Evolutionary conservation across 2,797 vertebrate genomes (phyloP).

Genomic region (Sternarchorhynchus goeldii): DNA sequence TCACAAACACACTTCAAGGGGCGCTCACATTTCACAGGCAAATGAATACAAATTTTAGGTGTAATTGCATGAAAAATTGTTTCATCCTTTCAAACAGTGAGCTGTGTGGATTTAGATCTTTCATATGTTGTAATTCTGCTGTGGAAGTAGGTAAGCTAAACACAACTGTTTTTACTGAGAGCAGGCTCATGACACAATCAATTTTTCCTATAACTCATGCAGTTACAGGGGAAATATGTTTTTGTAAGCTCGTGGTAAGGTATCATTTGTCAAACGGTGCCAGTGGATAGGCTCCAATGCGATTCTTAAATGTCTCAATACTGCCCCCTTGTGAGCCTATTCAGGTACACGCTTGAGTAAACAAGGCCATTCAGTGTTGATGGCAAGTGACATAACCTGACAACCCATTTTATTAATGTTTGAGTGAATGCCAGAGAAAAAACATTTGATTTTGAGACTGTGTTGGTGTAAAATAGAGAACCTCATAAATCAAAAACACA

Average conservation of each 20-base stretch:
- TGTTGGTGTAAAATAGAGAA: background rate
- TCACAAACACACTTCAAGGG: constrained; percentile 72
- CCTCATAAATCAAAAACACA: too few species aligned
- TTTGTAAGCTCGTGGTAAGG: constrained; percentile 3
- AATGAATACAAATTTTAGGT: constrained; percentile 71
- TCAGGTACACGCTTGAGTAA: background rate
- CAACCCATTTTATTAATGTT: background rate
- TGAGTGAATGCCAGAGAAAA: background rate
- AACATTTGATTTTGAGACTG: background rate
- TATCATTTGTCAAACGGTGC: constrained; percentile 22
- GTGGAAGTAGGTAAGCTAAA: constrained; percentile 4
- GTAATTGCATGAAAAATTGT: constrained; percentile 67
- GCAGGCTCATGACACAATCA: constrained; percentile 26
- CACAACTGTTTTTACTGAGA: constrained; percentile 3
- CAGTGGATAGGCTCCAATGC: background rate
- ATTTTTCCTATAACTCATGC: constrained; percentile 34
- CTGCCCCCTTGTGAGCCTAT: constrained; percentile 74
- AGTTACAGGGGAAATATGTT: constrained; percentile 31
- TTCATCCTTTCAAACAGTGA: constrained; percentile 2
- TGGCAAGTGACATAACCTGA: background rate
- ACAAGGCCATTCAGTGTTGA: constrained; percentile 42
- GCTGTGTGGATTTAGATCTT: constrained; percentile 11
- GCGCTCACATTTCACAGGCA: constrained; percentile 70
- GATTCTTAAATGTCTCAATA: constrained; percentile 64
- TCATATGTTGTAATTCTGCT: background rate